phyloP scores from a whole-genome alignment of 2,113 vertebrate genomes.

The Malurus melanocephalus region DNA sequence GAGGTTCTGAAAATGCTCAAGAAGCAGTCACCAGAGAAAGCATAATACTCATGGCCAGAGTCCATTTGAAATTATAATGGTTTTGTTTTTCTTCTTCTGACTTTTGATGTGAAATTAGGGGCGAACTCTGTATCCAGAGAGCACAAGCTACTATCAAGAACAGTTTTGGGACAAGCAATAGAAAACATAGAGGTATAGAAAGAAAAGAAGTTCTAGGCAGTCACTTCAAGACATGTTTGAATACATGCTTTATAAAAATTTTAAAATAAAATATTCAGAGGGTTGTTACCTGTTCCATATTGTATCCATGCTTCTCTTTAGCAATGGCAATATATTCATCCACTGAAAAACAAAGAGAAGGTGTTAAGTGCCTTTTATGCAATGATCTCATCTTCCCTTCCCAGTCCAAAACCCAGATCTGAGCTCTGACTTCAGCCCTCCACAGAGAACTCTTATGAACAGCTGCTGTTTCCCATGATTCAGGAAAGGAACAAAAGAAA shows the following conservation, averaged over 20 bases:
- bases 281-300: constrained; percentile 91
- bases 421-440: background rate
- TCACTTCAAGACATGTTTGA: background rate
- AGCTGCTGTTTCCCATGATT: background rate
- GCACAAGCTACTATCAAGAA: background rate
- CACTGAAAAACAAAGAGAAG: constrained; percentile 79
- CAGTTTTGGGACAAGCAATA: background rate
- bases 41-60: background rate
- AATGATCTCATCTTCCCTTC: background rate
- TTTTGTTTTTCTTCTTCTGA: background rate
- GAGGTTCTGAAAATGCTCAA: background rate
- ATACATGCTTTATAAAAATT: background rate
- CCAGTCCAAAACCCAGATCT: background rate
- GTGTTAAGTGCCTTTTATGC: background rate
- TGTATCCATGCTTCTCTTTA: constrained; percentile 96
- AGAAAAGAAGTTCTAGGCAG: background rate
- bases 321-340: constrained; percentile 93
- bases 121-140: background rate
- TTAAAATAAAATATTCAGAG: background rate
- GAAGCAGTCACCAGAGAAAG: background rate
- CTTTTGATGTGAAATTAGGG: background rate
- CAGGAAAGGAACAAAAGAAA: background rate
- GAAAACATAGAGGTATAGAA: background rate
- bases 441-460: background rate
- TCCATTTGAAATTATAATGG: background rate